Evolutionary conservation across 2,797 vertebrate species (phyloP), one percentile per base, ranked within the genome.

Genomic region (Hoplostethus mediterraneus): DNA sequence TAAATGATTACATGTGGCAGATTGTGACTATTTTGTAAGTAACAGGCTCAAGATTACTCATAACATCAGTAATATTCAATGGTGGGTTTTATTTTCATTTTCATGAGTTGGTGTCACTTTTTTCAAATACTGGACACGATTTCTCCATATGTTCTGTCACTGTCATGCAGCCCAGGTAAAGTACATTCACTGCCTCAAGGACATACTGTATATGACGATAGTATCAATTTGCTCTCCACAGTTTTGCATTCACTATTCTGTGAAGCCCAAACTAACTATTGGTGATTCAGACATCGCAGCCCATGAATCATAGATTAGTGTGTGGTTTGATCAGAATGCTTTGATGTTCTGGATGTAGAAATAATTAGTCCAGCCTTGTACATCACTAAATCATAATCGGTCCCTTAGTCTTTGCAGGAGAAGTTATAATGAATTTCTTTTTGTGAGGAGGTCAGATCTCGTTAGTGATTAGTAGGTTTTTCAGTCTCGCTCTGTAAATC

Each of bases 351-450:
- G 53, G 9, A 48, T 63, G 30, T 45, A 28, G 11, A 45, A 47
- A 56, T 36, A 17, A 56, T 56, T 54, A 14, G 21, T 28, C 36
- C 3, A 25, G 11, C 7, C 25, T 13, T n/a, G 51, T 67, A 59
- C 63, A 51, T 33, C 60, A 53, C 74, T 67, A 73, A 67, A 73
- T 66, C 38, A 10, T 63, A 36, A 79, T 67, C 0, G 58, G 17
- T 33, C 58, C 44, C 44, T 38, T 62, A 57, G 64, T 64, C 0
- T 56, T 25, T 55, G 40, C 30, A 65, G 69, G 55, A 47, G 21
- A 54, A 63, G 63, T 2, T 49, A 2, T 14, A 21, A 57, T n/a
- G 17, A 2, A 42, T 70, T 14, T 38, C 36, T 30, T 0, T n/a
- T 63, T 62, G 5, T 6, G 54, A 1, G 44, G 66, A 56, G 60